phyloP scores from a whole-genome alignment of 2,797 vertebrate species.

The Sebastes taczanowskii region DNA sequence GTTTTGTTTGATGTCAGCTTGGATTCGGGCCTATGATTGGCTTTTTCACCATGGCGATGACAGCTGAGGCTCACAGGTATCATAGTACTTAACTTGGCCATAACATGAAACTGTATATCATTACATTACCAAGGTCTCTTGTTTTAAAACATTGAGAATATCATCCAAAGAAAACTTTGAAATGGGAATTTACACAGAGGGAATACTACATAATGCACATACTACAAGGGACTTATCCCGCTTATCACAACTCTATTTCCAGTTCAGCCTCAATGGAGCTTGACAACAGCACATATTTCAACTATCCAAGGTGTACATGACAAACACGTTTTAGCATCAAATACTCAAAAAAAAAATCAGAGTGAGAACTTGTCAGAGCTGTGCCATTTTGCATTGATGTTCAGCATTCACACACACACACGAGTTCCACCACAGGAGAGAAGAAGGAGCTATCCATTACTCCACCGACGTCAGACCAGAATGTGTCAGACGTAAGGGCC shows the following conservation, averaged over 20 bases:
- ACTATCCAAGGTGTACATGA: background rate
- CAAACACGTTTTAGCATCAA: background rate
- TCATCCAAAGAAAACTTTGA: background rate
- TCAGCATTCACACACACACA: background rate
- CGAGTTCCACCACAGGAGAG: background rate
- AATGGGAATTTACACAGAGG: background rate
- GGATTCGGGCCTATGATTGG: no score
- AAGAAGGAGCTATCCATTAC: background rate
- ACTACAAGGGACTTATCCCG: background rate
- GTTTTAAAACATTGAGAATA: background rate
- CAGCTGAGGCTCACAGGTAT: background rate
- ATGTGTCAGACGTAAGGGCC: background rate
- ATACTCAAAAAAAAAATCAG: background rate
- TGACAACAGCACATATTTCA: background rate
- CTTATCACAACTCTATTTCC: background rate
- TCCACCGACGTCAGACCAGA: background rate
- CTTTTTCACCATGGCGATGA: background rate
- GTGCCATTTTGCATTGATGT: no score
- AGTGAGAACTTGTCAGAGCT: background rate
- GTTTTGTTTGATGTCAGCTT: background rate
- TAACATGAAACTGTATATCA: background rate
- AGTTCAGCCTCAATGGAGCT: background rate
- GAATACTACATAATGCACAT: no score
- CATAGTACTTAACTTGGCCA: background rate
- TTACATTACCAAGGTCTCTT: background rate